Conservation (phyloP, 1,140 invertebrate genomes). For the Limonius californicus region DNA sequence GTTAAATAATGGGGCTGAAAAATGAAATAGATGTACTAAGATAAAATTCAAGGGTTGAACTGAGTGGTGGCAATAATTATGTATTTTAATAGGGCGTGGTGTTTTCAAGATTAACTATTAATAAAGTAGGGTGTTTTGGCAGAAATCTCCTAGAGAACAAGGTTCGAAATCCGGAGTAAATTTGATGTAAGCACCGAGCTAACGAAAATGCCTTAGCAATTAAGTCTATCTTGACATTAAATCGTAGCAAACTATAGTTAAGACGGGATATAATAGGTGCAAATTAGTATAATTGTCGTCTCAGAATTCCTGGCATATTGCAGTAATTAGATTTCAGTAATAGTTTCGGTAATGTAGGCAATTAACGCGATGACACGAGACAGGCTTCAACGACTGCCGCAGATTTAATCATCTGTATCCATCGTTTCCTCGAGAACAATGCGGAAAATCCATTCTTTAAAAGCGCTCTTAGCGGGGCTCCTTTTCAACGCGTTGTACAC, state of each 20-base stretch:
- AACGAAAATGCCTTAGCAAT: constrained; percentile 35
- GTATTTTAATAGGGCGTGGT: too few relatives aligned
- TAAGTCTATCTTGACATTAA: constrained; percentile 40
- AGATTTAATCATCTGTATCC: constrained; percentile 17
- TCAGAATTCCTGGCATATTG: constrained; percentile 43
- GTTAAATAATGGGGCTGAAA: too few relatives aligned
- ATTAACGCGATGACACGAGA: constrained; percentile 37
- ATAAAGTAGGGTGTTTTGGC: too few relatives aligned
- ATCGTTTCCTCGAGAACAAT: constrained; percentile 5
- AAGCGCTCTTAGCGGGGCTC: neutral
- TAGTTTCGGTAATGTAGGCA: constrained; percentile 43
- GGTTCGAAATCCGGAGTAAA: neutral
- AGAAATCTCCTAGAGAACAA: neutral
- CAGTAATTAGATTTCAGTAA: constrained; percentile 43
- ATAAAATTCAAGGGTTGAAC: too few relatives aligned
- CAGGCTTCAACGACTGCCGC: constrained; percentile 16
- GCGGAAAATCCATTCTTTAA: neutral
- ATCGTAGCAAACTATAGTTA: constrained; percentile 40
- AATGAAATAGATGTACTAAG: too few relatives aligned
- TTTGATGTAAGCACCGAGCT: constrained; percentile 3
- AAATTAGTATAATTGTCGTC: constrained; percentile 45
- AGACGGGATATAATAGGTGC: constrained; percentile 43
- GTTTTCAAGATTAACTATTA: too few relatives aligned
- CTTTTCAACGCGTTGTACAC: neutral
- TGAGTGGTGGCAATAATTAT: too few relatives aligned